Base-by-base conservation (phyloP, 2,888 invertebrate genomes). In the Orchestes rusci region DNA sequence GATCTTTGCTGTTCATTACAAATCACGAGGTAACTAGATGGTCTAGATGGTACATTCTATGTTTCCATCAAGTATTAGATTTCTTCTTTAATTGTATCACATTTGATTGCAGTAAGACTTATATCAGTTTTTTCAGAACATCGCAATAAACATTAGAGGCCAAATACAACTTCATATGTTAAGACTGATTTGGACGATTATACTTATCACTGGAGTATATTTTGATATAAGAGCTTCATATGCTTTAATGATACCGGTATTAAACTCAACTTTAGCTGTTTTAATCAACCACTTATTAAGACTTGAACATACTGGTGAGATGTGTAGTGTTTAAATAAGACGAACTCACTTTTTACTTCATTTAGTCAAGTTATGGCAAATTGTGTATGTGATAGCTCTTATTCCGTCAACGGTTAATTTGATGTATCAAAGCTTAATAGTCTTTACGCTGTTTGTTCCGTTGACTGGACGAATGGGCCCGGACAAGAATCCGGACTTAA, bases 381-480 rank as follows among this genome's bases (percentile, higher is more conserved):
- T 60, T 27, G 45, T 63, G 2, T 66, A 66, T 50, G 39, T 63
- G 30, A 13, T 56, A 27, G 52, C 56, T 36, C 54, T 59, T 34
- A 51, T 62, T 8, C 50, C 64, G 12, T 61, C 64, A 1, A 56
- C 61, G 16, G 43, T 61, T 18, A 57, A 59, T 35, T 40, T 59
- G 27, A 59, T 66, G 61, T 62, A 62, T 42, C 53, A 56, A 41
- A 38, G 51, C 3, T 32, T 59, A 19, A 47, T 48, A n/a, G 51
- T 57, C 3, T 43, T 63, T 4, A 51, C 62, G 12, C 54, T 64
- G 16, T 60, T 64, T 50, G 53, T 71, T 34, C 72, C 73, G 20
- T 66, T 72, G 12, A 62, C 68, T 41, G 73, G 71, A 10, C 57
- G 72, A 48, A 64, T 70, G 5, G 72, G 72, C 15, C 66, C 67